A percentile compares a stretch with the other conserved stretches of the same genome.
Conservation (phyloP, 2,888 invertebrate species). For the Meteorus cinctellus region DNA sequence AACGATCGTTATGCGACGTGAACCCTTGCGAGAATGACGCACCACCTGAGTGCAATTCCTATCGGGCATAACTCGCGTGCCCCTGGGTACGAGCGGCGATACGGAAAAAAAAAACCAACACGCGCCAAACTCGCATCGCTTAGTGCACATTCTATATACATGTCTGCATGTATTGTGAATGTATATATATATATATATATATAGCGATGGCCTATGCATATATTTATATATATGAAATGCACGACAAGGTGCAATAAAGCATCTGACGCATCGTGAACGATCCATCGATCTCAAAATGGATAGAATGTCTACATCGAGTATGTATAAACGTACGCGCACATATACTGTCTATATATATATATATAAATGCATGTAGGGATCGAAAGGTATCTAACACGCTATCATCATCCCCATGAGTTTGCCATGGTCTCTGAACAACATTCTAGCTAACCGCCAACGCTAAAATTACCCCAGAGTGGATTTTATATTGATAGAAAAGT, state of each 20-base stretch:
- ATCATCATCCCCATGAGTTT: background rate
- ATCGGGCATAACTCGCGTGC: conserved; percentile 47
- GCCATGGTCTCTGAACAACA: background rate
- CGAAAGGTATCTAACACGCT: no score
- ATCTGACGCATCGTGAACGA: background rate
- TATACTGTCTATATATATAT: background rate
- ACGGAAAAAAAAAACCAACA: background rate
- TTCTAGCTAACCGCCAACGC: background rate
- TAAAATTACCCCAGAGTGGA: background rate
- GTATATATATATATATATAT: background rate
- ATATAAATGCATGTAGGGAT: background rate
- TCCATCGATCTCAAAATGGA: background rate
- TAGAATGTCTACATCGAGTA: background rate
- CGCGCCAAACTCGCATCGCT: conserved; percentile 7
- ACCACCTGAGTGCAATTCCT: conserved; percentile 55
- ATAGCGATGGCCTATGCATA: background rate
- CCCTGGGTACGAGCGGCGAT: background rate
- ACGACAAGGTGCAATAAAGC: background rate
- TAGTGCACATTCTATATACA: conserved; percentile 37
- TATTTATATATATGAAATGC: conserved; percentile 6
- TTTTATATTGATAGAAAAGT: background rate
- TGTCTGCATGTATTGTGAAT: conserved; percentile 15
- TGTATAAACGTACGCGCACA: background rate
- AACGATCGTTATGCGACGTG: conserved; percentile 15
- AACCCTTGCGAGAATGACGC: conserved; percentile 40